Evolutionary conservation across 2,888 invertebrate species (phyloP).

Genomic region (Drosophila mulleri): DNA sequence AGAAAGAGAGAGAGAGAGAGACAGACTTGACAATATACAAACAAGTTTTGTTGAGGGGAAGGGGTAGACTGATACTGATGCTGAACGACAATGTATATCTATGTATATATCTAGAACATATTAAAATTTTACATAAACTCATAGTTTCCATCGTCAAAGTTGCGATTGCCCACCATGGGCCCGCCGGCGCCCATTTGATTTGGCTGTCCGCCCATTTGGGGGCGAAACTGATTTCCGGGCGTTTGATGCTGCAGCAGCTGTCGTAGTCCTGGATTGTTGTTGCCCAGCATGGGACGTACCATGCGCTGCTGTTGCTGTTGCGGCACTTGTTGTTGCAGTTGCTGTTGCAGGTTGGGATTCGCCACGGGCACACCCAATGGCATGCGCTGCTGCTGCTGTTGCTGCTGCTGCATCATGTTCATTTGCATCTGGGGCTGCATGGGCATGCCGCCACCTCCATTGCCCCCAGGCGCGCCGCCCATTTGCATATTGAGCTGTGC

Average conservation of each 20-base stretch:
- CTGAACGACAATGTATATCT: slow-evolving; percentile 7
- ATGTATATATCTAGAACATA: background rate
- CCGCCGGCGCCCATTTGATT: slow-evolving; percentile 79
- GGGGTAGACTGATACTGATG: slow-evolving; percentile 5
- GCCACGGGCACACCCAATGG: slow-evolving; percentile 78
- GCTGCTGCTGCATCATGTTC: slow-evolving; percentile 67
- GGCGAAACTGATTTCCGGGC: slow-evolving; percentile 84
- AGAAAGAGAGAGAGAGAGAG: background rate
- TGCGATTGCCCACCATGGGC: slow-evolving; percentile 80
- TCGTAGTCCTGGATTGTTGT: slow-evolving; percentile 92
- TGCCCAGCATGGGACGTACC: slow-evolving; percentile 90
- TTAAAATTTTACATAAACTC: slow-evolving; percentile 80
- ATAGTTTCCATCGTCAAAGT: slow-evolving; percentile 83
- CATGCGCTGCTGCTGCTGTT: slow-evolving; percentile 60
- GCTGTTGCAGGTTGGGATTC: slow-evolving; percentile 76
- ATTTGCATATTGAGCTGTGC: slow-evolving; percentile 84
- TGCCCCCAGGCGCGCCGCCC: slow-evolving; percentile 78
- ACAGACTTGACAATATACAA: slow-evolving; percentile 35
- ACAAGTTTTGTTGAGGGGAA: slow-evolving; percentile 6
- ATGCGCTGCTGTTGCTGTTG: slow-evolving; percentile 86
- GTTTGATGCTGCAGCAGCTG: slow-evolving; percentile 89
- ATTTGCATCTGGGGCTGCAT: slow-evolving; percentile 79
- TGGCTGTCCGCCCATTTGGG: slow-evolving; percentile 79
- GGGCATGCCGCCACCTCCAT: slow-evolving; percentile 57
- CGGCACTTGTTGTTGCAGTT: slow-evolving; percentile 86